These are phyloP conservation scores for Amphimallon solstitiale DNA, from an alignment of 2,888 invertebrate species.

Conservation along the genomic window DNA sequence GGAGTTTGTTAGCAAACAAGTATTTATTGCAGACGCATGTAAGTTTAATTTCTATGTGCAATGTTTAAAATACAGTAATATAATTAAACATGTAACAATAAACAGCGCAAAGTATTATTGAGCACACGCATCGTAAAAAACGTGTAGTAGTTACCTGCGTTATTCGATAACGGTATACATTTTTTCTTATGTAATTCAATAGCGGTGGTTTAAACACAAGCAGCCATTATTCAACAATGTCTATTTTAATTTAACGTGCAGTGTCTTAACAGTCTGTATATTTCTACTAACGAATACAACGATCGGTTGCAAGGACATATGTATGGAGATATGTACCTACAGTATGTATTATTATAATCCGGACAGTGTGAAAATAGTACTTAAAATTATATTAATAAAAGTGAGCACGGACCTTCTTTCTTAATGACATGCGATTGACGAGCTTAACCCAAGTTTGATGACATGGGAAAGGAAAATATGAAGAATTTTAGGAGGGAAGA, in stretches of 20 bases:
- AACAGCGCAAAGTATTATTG: background rate
- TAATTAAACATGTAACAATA: constrained; percentile 2
- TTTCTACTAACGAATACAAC: background rate
- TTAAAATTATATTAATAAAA: too few relatives aligned
- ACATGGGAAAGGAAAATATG: too few relatives aligned
- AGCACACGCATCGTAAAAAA: background rate
- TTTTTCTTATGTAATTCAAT: constrained; percentile 24
- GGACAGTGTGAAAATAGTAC: too few relatives aligned
- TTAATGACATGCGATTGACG: too few relatives aligned
- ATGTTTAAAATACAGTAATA: background rate
- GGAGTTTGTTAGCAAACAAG: too few relatives aligned
- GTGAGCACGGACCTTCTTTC: too few relatives aligned
- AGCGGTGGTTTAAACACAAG: constrained; percentile 19
- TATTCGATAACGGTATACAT: constrained; percentile 12
- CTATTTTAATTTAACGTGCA: constrained; percentile 4
- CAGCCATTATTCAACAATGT: constrained; percentile 9
- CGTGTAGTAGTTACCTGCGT: background rate
- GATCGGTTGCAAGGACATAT: background rate
- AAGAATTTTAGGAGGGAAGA: too few relatives aligned
- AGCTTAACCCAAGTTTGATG: too few relatives aligned
- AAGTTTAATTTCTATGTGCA: too few relatives aligned
- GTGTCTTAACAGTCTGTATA: background rate
- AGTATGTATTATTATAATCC: too few relatives aligned
- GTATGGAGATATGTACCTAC: too few relatives aligned
- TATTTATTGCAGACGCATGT: too few relatives aligned